These are phyloP conservation scores for Ormyrus nitidulus DNA, from an alignment of 2,888 invertebrate genomes.

Conservation along the genomic window DNA sequence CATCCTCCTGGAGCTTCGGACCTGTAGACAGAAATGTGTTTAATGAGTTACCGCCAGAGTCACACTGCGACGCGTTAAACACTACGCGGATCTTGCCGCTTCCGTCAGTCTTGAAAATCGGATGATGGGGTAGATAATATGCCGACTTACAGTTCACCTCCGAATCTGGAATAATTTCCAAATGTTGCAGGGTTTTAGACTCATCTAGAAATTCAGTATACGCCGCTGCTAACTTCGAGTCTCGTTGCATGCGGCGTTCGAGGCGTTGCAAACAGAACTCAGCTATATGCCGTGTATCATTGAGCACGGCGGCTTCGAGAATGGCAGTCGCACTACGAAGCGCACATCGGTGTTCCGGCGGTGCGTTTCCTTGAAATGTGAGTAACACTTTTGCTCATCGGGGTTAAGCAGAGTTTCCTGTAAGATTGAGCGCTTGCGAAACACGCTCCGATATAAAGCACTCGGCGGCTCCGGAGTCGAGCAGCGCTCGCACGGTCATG, in stretches of 20 bases:
- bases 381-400: not conserved
- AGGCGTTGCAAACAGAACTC: not conserved
- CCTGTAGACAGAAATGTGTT: not conserved
- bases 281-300: not conserved
- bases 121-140: constrained; percentile 9
- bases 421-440: not conserved
- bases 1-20: not conserved
- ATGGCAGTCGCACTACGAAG: not conserved
- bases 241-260: not conserved
- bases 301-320: not conserved
- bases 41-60: not conserved
- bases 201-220: not conserved
- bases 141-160: not conserved
- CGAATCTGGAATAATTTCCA: not conserved
- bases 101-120: not conserved
- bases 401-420: too few relatives aligned
- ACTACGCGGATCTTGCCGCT: not conserved
- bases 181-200: not conserved
- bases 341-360: not conserved
- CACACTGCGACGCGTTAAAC: not conserved
- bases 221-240: not conserved
- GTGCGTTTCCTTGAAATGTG: not conserved
- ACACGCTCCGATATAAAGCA: not conserved
- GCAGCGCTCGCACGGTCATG: not conserved
- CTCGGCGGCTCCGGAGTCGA: constrained; percentile 3